Base-by-base conservation (phyloP, 2,888 invertebrate species). In the Thera britannica region DNA sequence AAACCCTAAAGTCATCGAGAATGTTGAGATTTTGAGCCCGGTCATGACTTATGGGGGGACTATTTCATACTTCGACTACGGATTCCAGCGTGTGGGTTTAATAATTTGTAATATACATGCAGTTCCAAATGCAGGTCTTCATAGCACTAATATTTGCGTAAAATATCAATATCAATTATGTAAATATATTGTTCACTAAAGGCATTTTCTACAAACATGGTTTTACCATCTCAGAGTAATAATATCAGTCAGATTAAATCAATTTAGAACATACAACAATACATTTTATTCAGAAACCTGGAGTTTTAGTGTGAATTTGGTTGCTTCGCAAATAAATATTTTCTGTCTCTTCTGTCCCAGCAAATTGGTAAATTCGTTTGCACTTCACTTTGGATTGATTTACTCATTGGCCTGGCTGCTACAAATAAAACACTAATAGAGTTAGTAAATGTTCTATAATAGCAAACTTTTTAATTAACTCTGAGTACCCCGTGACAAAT, bases 391-490 rank as follows among this genome's bases (percentile, higher is more conserved):
- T 23, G 23, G 23, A 23, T 23, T 23, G 41, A 7, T 41, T 41
- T 7, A 41, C 41, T 5, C n/a, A n/a, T n/a, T n/a, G n/a, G n/a
- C n/a, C n/a, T 41, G 1, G n/a, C 1, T 49, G 2, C 48, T 7
- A 2, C 8, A 23, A 51, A 52, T 9, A 52, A 34, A 34, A 7
- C 34, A 12, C 49, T n/a, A 51, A 2, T 7, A 51, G 8, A 51
- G 12, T 59, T 59, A 48, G 55, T 36, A 12, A 65, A 36, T 58
- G 48, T 48, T 41, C 36, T 62, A n/a, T 61, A 55, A 58, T 51
- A 67, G 56, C 61, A 51, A 70, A 74, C 68, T 68, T 70, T 68
- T 68, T 63, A 73, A 73, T 72, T 72, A 72, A 61, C 60, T 54
- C 61, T 46, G 48, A 44, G 67, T 44, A 62, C 55, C 58, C 61